A percentile compares a stretch with the other conserved stretches of the same genome.
phyloP scores from a whole-genome alignment of 2,797 vertebrate genomes.

The Scleropages formosus region DNA sequence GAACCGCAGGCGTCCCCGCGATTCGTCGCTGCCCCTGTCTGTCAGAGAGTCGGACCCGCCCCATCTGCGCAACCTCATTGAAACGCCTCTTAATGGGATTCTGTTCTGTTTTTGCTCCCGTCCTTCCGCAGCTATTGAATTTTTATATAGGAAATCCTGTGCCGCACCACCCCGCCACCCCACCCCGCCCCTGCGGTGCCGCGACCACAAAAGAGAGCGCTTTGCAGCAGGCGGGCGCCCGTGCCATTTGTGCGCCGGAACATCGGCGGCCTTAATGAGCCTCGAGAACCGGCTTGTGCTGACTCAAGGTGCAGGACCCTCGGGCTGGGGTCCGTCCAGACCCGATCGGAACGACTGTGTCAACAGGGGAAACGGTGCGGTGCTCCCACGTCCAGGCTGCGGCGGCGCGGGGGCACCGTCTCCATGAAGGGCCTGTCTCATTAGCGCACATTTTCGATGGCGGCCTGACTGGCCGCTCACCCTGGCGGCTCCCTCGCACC shows the following conservation, averaged over 20 bases:
- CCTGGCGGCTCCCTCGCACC: not conserved
- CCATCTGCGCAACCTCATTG: not conserved
- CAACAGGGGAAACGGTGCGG: constrained; percentile 28
- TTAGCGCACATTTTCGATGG: constrained; percentile 13
- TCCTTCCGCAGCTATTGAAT: not conserved
- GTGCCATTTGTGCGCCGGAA: not conserved
- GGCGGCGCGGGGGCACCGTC: not conserved
- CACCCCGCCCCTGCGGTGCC: not conserved
- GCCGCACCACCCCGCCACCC: not conserved
- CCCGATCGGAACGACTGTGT: constrained; percentile 22
- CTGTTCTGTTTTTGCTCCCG: not conserved
- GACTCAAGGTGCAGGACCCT: constrained; percentile 19
- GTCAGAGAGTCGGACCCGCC: too few relatives aligned
- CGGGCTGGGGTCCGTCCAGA: constrained; percentile 19
- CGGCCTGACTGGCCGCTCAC: not conserved
- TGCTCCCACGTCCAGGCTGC: constrained; percentile 16
- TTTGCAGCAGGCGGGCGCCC: not conserved
- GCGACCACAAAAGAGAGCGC: constrained; percentile 14
- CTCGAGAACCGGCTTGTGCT: constrained; percentile 17
- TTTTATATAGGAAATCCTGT: constrained; percentile 27
- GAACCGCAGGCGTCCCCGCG: constrained; percentile 13
- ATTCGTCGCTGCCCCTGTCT: not conserved
- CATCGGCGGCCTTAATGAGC: not conserved
- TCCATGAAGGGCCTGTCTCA: constrained; percentile 14
- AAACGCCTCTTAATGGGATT: not conserved